A percentile compares a stretch with the other conserved stretches of the same genome.
Evolutionary conservation across 2,888 invertebrate genomes (phyloP).

Genomic region (Netelia melanura): DNA sequence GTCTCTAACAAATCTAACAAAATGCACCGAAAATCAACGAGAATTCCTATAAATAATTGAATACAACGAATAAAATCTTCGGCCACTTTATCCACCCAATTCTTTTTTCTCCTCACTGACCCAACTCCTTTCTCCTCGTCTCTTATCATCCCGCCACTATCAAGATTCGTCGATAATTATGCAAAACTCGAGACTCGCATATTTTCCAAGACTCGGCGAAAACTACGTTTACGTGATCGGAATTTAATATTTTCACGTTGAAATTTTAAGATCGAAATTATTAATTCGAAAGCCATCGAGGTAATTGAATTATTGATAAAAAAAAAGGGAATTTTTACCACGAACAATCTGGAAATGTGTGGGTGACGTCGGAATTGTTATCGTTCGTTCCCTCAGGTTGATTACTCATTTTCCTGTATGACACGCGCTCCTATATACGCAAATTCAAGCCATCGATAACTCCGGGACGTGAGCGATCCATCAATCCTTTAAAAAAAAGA

Average conservation of each 20-base stretch:
- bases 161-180: slow-evolving; percentile 43
- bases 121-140: background rate
- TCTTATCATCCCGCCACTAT: background rate
- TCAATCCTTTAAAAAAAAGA: too few species aligned
- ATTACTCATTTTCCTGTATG: too few species aligned
- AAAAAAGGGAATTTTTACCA: too few species aligned
- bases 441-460: too few species aligned
- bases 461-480: too few species aligned
- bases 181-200: slow-evolving; percentile 41
- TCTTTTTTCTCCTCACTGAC: too few species aligned
- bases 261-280: too few species aligned
- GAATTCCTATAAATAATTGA: slow-evolving; percentile 36
- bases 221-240: slow-evolving; percentile 37
- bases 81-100: too few species aligned
- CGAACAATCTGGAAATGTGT: background rate
- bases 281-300: too few species aligned
- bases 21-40: background rate
- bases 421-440: too few species aligned
- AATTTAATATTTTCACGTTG: slow-evolving; percentile 24
- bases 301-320: too few species aligned
- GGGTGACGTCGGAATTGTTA: slow-evolving; percentile 21
- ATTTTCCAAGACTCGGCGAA: slow-evolving; percentile 4
- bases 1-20: background rate
- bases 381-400: background rate
- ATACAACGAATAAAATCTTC: too few species aligned